phyloP scores from a whole-genome alignment of 2,888 invertebrate species.

The Acanthosepion pharaonis region DNA sequence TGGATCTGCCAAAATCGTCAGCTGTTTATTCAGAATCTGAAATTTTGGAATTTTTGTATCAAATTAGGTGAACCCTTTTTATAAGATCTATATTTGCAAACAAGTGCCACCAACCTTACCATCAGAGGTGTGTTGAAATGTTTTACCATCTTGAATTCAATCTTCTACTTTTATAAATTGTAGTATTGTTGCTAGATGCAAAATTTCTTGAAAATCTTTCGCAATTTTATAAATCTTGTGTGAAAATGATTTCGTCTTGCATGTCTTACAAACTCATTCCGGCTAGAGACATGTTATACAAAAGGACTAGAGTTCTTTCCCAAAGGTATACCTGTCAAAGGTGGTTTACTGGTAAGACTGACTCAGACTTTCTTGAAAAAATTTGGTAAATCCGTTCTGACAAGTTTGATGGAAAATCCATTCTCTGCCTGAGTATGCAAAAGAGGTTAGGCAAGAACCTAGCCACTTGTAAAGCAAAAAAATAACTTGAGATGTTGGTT shows the following conservation, averaged over 20 bases:
- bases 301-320: neutral
- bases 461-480: neutral
- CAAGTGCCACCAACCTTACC: no score
- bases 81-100: no score
- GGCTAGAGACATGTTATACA: neutral
- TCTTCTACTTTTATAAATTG: no score
- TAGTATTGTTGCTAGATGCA: neutral
- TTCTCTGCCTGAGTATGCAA: slow-evolving; percentile 8
- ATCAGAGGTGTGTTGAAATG: no score
- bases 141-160: no score
- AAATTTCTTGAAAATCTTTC: neutral
- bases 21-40: no score
- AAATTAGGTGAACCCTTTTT: no score
- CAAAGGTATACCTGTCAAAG: neutral
- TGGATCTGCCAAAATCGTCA: no score
- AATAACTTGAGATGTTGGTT: neutral
- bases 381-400: neutral
- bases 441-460: slow-evolving; percentile 4
- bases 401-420: slow-evolving; percentile 21
- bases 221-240: neutral
- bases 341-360: neutral
- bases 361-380: neutral
- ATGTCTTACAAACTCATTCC: slow-evolving; percentile 33
- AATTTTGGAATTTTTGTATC: no score
- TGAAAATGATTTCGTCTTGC: neutral